These are phyloP conservation scores for Sarcophaga peregrina DNA, from an alignment of 1,140 invertebrate genomes.

Conservation along the genomic window DNA sequence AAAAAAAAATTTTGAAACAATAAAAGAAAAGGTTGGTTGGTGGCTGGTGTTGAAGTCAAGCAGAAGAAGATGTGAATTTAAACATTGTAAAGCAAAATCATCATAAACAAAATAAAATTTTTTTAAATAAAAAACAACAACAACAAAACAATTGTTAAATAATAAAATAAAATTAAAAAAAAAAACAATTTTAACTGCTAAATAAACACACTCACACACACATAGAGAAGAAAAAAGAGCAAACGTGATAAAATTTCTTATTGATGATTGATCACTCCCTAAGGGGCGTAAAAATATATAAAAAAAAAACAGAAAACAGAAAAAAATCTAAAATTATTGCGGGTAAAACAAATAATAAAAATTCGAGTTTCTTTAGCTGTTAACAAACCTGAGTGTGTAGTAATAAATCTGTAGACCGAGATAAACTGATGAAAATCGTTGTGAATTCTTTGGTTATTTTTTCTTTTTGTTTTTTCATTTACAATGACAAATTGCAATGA, in stretches of 20 bases:
- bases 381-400: not conserved
- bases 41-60: constrained; percentile 21
- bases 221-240: constrained; percentile 6
- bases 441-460: not conserved
- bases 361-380: not conserved
- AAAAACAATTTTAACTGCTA: not conserved
- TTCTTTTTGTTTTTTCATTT: no score
- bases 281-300: constrained; percentile 30
- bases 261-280: constrained; percentile 39
- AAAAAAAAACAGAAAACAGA: not conserved
- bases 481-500: constrained; percentile 15
- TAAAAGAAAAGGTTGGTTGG: not conserved
- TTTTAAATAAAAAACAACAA: constrained; percentile 1
- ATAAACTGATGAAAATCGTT: constrained; percentile 34
- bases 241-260: constrained; percentile 40
- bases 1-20: not conserved
- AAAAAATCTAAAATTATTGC: no score
- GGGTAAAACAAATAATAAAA: not conserved
- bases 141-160: constrained; percentile 30
- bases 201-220: not conserved
- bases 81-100: not conserved
- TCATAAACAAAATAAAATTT: no score
- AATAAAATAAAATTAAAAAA: constrained; percentile 11
- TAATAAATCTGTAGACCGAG: constrained; percentile 6
- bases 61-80: not conserved